Conservation (phyloP, 2,797 vertebrate species). For the Chiroxiphia lanceolata region DNA sequence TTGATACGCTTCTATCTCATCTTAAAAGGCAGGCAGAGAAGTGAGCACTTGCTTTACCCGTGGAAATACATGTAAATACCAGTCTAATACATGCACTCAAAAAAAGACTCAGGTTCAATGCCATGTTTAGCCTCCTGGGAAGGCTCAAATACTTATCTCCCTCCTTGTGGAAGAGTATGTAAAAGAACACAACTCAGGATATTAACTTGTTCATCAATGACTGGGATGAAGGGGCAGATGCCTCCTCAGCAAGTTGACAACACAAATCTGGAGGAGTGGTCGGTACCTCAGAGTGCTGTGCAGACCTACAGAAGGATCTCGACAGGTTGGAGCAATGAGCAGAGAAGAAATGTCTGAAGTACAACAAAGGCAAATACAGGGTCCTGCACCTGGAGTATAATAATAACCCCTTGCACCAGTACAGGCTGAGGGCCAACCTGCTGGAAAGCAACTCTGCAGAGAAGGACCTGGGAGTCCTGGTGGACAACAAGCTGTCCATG, state of each 20-base stretch:
- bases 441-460: not conserved
- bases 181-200: not conserved
- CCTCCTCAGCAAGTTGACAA: not conserved
- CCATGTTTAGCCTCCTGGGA: not conserved
- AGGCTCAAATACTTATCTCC: not conserved
- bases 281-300: too few relatives aligned
- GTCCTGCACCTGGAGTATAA: not conserved
- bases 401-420: not conserved
- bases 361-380: too few relatives aligned
- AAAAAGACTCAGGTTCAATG: not conserved
- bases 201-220: not conserved
- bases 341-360: not conserved
- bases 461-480: not conserved
- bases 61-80: not conserved
- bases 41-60: not conserved
- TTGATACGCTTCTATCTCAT: not conserved
- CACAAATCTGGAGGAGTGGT: not conserved
- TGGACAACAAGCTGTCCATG: not conserved
- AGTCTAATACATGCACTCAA: not conserved
- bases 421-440: too few relatives aligned
- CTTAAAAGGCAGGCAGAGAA: not conserved
- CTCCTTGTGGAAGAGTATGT: not conserved
- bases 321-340: not conserved
- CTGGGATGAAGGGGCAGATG: not conserved
- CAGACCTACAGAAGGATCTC: not conserved